Base-by-base conservation (phyloP, 2,113 vertebrate genomes). In the Phocoena phocoena region DNA sequence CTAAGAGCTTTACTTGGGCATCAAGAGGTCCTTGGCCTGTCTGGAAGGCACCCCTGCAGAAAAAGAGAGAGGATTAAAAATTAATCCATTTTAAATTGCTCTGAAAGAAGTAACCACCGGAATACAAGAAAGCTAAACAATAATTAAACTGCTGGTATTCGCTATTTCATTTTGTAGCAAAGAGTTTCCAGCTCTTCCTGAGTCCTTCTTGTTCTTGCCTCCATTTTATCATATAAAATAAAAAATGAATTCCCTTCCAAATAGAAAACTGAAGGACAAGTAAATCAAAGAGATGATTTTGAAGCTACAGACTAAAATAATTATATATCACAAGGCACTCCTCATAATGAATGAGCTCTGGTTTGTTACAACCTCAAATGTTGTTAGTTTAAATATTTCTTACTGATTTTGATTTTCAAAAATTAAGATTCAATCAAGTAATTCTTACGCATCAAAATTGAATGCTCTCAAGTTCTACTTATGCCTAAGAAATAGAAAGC, bases 1-100 rank as follows among this genome's bases (percentile, higher is more conserved):
- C 99, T 97, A 99, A 96, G 63, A 99, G 99, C 97, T 99, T 99
- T 92, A 99, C 99, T 98, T 99, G 99, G 15, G 99, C 99, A 60
- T 99, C 99, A 95, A 99, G 97, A 2, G 99, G 99, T 80, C 99
- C 99, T 97, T 99, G 99, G 21, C 99, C 99, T 0, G 99, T 99
- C 97, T 99, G 99, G 98, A 99, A 99, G 67, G 99, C 99, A 96
- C 99, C 99, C 98, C 99, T 99, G 95, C 44, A 98, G 36, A 50
- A 62, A 86, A 38, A 71, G 9, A 33, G 36, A 60, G 1, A 50
- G 7, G 58, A 82, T 96, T 90, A 84, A 96, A 82, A 92, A 31
- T 73, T 67, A 90, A 85, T 36, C 4, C 44, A 79, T 28, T 68
- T 90, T 55, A 58, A 79, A 36, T 38, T 83, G 31, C 38, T 89